These are phyloP conservation scores for Cantharis flavilabris DNA, from an alignment of 2,888 invertebrate genomes.

Conservation along the genomic window DNA sequence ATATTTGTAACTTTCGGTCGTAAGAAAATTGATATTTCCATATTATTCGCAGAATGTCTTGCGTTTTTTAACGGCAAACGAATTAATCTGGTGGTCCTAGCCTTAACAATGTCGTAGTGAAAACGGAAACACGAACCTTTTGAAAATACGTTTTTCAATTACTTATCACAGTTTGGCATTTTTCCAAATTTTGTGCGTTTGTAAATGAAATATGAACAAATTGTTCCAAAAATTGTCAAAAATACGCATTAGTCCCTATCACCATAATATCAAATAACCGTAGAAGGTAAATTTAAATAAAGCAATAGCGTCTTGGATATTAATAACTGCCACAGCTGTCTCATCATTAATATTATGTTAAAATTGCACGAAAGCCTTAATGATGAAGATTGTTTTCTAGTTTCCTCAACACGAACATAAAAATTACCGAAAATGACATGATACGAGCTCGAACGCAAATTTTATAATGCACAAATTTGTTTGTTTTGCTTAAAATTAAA, in stretches of 20 bases:
- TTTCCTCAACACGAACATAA: conserved; percentile 1
- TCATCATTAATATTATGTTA: conserved; percentile 16
- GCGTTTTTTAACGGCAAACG: too few species aligned
- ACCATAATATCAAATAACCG: conserved; percentile 4
- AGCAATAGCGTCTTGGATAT: conserved; percentile 13
- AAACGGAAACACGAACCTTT: not conserved
- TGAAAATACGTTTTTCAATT: not conserved
- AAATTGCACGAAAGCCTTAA: conserved; percentile 5
- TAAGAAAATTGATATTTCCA: not conserved
- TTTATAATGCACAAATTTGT: not conserved
- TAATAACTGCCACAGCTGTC: conserved; percentile 17
- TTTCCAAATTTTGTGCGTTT: not conserved
- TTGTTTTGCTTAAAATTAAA: not conserved
- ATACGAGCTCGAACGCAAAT: not conserved
- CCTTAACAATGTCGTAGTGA: not conserved
- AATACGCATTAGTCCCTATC: not conserved
- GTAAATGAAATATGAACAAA: not conserved
- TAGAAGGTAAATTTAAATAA: conserved; percentile 9
- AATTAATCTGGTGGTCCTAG: not conserved
- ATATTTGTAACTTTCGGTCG: not conserved
- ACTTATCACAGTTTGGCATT: not conserved
- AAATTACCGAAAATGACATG: not conserved
- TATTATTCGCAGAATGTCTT: too few species aligned
- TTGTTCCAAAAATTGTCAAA: not conserved
- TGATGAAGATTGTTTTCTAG: conserved; percentile 1